phyloP scores from a whole-genome alignment of 2,113 vertebrate species.

The Scatophagus argus region DNA sequence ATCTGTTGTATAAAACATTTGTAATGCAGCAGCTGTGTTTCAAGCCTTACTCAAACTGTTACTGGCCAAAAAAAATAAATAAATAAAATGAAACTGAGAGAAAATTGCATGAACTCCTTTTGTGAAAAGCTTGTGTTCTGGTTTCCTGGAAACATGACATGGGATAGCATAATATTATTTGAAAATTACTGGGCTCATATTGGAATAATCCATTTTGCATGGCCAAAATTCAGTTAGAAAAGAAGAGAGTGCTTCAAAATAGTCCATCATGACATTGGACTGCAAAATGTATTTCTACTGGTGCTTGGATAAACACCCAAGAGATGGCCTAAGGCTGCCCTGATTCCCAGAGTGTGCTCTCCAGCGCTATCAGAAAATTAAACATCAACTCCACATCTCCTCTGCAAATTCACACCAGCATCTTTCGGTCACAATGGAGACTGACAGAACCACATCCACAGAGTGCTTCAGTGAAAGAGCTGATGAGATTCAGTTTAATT shows the following conservation, averaged over 20 bases:
- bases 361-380: conserved; percentile 53
- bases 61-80: conserved; percentile 35
- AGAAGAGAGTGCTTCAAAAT: conserved; percentile 27
- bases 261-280: conserved; percentile 11
- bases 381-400: conserved; percentile 32
- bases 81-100: conserved; percentile 34
- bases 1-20: conserved; percentile 27
- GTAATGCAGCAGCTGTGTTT: conserved; percentile 35
- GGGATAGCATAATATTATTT: conserved; percentile 13
- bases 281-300: conserved; percentile 38
- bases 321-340: conserved; percentile 31
- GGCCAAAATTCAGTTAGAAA: conserved; percentile 36
- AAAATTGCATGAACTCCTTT: neutral
- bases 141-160: conserved; percentile 29
- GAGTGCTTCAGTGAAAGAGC: conserved; percentile 5
- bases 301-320: conserved; percentile 17
- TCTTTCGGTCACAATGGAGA: conserved; percentile 65
- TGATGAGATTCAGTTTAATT: conserved; percentile 62
- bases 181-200: conserved; percentile 30
- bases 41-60: neutral
- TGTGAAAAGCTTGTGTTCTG: neutral
- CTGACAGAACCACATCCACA: conserved; percentile 26
- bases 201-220: conserved; percentile 54
- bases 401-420: conserved; percentile 39
- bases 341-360: conserved; percentile 18